A percentile compares a stretch with the other conserved stretches of the same genome.
These are phyloP conservation scores for Julus scanicus DNA, from an alignment of 2,888 invertebrate genomes.

Conservation along the genomic window DNA sequence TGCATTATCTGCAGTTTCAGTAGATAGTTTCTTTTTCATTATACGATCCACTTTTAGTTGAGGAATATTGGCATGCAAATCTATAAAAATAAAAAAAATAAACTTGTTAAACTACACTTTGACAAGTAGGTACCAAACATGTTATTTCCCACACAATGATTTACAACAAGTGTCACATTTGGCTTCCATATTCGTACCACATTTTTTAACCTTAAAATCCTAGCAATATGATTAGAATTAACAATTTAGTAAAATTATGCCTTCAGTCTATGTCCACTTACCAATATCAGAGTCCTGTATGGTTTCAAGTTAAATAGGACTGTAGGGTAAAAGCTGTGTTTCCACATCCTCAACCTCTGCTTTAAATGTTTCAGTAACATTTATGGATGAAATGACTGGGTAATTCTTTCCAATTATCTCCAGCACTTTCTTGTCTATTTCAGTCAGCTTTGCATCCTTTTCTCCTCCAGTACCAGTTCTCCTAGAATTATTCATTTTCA, in stretches of 20 bases:
- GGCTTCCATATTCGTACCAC: background rate
- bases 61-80: background rate
- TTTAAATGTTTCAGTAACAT: conserved; percentile 1
- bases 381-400: background rate
- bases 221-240: no score
- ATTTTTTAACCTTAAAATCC: no score
- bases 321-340: background rate
- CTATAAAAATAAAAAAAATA: background rate
- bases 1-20: background rate
- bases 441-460: background rate
- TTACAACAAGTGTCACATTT: background rate
- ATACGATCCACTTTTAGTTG: background rate
- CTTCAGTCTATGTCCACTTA: background rate
- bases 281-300: background rate
- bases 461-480: conserved; percentile 27
- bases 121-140: background rate
- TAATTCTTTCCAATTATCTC: conserved; percentile 5
- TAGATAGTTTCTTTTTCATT: background rate
- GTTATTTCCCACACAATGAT: background rate
- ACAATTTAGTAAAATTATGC: background rate
- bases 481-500: background rate
- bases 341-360: background rate
- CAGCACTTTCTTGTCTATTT: conserved; percentile 6
- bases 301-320: background rate
- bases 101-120: background rate